Conservation (phyloP, 2,113 vertebrate species). For the Aspiorhynchus laticeps region DNA sequence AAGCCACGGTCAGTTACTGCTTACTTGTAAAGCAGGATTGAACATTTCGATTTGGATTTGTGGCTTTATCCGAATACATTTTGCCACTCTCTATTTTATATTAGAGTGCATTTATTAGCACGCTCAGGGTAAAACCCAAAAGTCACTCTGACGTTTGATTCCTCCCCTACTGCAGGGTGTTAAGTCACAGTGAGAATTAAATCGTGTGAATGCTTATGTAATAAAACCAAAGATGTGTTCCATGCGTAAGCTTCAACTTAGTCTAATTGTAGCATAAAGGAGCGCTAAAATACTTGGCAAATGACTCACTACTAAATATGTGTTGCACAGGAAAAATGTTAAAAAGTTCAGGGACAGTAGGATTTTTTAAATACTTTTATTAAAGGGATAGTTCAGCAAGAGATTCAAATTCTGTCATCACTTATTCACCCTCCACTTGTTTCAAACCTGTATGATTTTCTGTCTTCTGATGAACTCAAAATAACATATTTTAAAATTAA, state of each 20-base stretch:
- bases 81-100: neutral
- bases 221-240: neutral
- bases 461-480: too few relatives aligned
- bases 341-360: neutral
- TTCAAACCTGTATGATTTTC: neutral
- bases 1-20: neutral
- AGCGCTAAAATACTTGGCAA: neutral
- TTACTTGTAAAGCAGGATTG: neutral
- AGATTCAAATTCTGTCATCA: neutral
- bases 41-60: constrained; percentile 19
- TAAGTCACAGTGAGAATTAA: neutral
- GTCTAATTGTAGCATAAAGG: neutral
- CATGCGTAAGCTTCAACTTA: neutral
- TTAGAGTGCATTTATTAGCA: neutral
- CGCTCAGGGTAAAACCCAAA: neutral
- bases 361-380: neutral
- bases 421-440: neutral
- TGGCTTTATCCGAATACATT: neutral
- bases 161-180: neutral
- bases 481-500: neutral
- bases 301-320: neutral
- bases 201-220: neutral
- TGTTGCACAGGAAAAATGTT: neutral
- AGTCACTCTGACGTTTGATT: neutral
- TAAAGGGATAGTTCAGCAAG: neutral